phyloP scores from a whole-genome alignment of 2,797 vertebrate genomes.

The Microctenopoma steveboyesi region DNA sequence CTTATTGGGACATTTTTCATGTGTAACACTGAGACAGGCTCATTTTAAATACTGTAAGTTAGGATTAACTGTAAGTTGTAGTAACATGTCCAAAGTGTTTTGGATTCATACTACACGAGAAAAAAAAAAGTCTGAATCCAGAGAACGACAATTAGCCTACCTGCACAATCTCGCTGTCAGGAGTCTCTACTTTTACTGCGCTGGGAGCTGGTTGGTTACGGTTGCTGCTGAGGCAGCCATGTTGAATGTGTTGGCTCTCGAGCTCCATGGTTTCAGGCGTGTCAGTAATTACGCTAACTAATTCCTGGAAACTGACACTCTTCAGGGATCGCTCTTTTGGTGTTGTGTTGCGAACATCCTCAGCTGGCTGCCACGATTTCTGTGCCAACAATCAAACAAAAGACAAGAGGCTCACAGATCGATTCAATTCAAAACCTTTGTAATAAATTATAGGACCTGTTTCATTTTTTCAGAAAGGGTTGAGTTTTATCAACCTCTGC shows the following conservation, averaged over 20 bases:
- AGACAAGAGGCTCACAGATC: constrained; percentile 8
- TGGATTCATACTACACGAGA: too few species aligned
- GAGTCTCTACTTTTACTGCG: constrained; percentile 83
- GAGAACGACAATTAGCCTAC: constrained; percentile 38
- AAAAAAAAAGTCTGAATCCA: not conserved
- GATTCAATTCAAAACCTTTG: not conserved
- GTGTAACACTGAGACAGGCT: too few species aligned
- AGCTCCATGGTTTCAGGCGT: constrained; percentile 90
- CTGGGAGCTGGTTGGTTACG: constrained; percentile 68
- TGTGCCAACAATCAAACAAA: constrained; percentile 71
- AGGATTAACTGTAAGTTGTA: too few species aligned
- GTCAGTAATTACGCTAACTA: constrained; percentile 83
- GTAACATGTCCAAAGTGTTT: too few species aligned
- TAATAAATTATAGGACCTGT: not conserved
- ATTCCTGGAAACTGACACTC: constrained; percentile 88
- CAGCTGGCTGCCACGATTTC: constrained; percentile 86
- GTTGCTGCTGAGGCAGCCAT: constrained; percentile 74
- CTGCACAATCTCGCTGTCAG: constrained; percentile 91
- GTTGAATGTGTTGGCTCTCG: constrained; percentile 88
- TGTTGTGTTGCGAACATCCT: constrained; percentile 88
- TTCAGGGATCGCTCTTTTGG: constrained; percentile 85
- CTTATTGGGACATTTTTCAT: too few species aligned
- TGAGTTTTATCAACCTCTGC: not conserved
- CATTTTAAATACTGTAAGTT: too few species aligned
- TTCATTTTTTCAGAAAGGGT: not conserved